Conservation (phyloP, 2,888 invertebrate species). For the Acheta domesticus region DNA sequence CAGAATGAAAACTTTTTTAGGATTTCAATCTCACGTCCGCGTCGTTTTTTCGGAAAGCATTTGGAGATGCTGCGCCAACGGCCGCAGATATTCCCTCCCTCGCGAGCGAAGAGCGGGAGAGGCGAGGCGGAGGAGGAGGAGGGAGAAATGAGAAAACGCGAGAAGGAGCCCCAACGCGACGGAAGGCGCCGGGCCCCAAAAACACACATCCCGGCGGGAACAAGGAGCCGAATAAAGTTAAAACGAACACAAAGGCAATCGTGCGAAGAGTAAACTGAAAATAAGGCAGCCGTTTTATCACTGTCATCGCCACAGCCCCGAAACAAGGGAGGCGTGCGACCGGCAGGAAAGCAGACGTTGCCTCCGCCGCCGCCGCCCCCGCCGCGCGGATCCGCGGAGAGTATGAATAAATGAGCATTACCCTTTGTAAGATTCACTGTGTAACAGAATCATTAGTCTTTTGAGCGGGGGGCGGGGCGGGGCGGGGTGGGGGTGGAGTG, state of each 20-base stretch:
- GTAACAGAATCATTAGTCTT: conserved; percentile 11
- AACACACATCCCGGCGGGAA: background rate
- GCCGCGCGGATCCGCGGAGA: background rate
- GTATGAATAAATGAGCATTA: conserved; percentile 1
- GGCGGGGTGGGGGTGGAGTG: background rate
- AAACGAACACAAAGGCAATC: conserved; percentile 18
- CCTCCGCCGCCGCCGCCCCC: no score
- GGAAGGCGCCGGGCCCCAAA: background rate
- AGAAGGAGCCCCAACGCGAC: no score
- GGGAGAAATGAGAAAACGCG: no score
- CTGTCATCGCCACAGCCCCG: background rate
- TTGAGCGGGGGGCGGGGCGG: no score
- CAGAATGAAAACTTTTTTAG: no score
- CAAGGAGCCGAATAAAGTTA: background rate
- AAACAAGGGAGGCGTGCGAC: background rate
- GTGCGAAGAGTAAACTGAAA: conserved; percentile 6
- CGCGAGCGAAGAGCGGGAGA: no score
- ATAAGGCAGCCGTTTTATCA: conserved; percentile 7
- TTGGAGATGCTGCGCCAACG: no score
- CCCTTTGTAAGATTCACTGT: conserved; percentile 18
- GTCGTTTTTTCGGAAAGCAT: no score
- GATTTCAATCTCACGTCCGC: no score
- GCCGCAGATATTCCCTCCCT: no score
- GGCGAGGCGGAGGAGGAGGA: no score
- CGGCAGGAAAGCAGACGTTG: background rate